Evolutionary conservation across 2,113 vertebrate species (phyloP).

Genomic region (Machaerirhynchus nigripectus): DNA sequence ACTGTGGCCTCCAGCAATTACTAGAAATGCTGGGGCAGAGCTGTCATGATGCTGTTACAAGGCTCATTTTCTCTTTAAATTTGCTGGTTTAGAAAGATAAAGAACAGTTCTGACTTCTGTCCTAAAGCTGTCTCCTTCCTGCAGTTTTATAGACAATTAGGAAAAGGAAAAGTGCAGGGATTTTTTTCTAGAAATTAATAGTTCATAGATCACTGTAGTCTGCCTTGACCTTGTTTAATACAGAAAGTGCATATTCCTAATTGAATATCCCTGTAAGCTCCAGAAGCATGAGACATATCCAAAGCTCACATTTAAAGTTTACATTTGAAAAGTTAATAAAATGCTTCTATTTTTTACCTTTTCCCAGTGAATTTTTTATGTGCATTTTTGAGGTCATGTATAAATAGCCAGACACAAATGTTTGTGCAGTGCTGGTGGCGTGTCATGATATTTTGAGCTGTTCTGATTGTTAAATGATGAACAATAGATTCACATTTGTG

Average conservation of each 20-base stretch:
- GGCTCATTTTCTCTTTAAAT: background rate
- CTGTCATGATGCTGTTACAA: background rate
- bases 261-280: background rate
- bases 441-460: background rate
- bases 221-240: background rate
- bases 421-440: background rate
- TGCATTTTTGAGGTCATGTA: slow-evolving; percentile 6
- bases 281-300: background rate
- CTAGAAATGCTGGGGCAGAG: background rate
- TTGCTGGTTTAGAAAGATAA: background rate
- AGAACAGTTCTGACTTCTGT: background rate
- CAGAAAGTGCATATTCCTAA: background rate
- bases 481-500: background rate
- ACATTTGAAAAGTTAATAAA: slow-evolving; percentile 16
- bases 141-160: background rate
- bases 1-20: background rate
- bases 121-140: background rate
- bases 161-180: background rate
- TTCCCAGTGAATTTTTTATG: background rate
- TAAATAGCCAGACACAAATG: background rate
- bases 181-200: background rate
- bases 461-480: background rate
- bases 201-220: background rate
- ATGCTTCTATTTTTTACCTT: slow-evolving; percentile 1
- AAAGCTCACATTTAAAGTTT: background rate